phyloP scores from a whole-genome alignment of 2,888 invertebrate genomes.

The Sminthurides aquaticus region DNA sequence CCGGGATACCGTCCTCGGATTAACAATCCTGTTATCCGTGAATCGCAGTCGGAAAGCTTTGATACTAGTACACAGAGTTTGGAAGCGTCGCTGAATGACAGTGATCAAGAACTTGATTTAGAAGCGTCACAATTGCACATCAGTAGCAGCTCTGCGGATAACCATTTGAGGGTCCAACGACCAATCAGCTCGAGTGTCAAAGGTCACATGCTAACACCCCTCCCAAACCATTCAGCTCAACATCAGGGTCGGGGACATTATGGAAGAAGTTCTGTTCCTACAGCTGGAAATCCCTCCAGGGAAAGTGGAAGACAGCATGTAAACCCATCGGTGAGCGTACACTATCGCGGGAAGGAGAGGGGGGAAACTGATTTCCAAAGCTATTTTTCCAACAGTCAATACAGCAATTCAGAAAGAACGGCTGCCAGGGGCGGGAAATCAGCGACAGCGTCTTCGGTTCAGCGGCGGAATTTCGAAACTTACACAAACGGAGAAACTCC shows the following conservation, averaged over 20 bases:
- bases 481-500: too few species aligned
- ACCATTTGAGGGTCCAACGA: conserved; percentile 14
- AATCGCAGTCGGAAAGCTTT: background rate
- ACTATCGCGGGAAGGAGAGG: background rate
- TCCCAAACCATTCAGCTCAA: background rate
- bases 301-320: too few species aligned
- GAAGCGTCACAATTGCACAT: background rate
- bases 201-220: conserved; percentile 19
- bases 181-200: conserved; percentile 29
- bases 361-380: background rate
- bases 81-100: background rate
- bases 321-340: too few species aligned
- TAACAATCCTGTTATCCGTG: background rate
- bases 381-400: background rate
- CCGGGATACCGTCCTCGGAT: background rate
- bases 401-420: too few species aligned
- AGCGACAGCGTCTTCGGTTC: too few species aligned
- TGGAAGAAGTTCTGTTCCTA: too few species aligned
- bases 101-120: background rate
- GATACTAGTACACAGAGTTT: background rate
- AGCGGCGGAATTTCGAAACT: too few species aligned
- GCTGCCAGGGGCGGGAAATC: too few species aligned
- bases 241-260: too few species aligned
- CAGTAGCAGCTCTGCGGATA: background rate
- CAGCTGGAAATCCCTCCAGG: too few species aligned